phyloP scores from a whole-genome alignment of 2,888 invertebrate genomes.

The Sinopyrophorus schimmeli region DNA sequence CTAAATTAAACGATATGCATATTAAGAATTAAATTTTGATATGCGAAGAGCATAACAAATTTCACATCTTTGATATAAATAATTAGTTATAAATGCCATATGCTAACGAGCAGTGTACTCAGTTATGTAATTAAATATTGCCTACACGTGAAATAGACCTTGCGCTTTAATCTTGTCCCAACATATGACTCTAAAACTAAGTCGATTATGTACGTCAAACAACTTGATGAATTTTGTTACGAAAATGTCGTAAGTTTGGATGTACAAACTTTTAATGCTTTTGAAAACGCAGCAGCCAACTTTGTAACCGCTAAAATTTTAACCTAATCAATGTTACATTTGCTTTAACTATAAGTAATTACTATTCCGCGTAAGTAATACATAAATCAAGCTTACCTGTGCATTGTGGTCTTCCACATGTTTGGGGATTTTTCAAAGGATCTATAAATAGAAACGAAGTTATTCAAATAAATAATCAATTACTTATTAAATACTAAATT shows the following conservation, averaged over 20 bases:
- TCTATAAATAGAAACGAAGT: constrained; percentile 56
- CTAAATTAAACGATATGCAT: too few species aligned
- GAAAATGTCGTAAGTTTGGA: constrained; percentile 24
- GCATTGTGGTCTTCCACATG: constrained; percentile 73
- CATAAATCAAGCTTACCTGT: constrained; percentile 57
- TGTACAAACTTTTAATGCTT: constrained; percentile 45
- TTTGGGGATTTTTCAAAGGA: constrained; percentile 71
- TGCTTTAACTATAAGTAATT: constrained; percentile 5
- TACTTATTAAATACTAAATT: too few species aligned
- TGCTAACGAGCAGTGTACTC: constrained; percentile 5
- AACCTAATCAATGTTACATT: constrained; percentile 6
- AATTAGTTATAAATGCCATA: constrained; percentile 7
- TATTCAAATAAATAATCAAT: too few species aligned
- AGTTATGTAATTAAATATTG: constrained; percentile 5
- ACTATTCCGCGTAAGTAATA: not conserved
- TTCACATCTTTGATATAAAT: constrained; percentile 7
- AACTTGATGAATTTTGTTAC: constrained; percentile 25
- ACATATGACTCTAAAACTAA: constrained; percentile 23
- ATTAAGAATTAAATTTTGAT: too few species aligned
- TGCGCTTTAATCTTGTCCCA: constrained; percentile 11
- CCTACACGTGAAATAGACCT: constrained; percentile 11
- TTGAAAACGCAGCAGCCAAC: constrained; percentile 10
- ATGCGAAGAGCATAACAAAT: too few species aligned
- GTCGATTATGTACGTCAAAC: constrained; percentile 29
- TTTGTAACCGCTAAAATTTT: constrained; percentile 13